Evolutionary conservation across 2,888 invertebrate genomes (phyloP).

Genomic region (Epistrophe eligans): DNA sequence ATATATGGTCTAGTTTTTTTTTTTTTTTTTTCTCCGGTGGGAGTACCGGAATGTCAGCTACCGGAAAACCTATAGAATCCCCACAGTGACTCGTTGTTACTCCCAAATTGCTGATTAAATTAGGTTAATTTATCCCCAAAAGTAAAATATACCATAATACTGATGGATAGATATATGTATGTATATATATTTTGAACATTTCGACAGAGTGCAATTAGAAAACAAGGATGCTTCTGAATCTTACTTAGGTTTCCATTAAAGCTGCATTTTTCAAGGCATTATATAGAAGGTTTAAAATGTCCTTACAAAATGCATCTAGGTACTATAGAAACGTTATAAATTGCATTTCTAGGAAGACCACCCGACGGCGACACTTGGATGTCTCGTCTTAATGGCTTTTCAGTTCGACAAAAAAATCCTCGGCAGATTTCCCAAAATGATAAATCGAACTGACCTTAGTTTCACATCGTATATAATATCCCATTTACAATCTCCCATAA

Average conservation of each 20-base stretch:
- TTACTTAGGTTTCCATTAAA: not conserved
- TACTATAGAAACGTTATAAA: not conserved
- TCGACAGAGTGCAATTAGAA: not conserved
- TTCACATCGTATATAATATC: not conserved
- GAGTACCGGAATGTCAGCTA: conserved; percentile 21
- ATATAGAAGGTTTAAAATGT: not conserved
- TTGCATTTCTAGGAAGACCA: not conserved
- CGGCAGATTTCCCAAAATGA: conserved; percentile 19
- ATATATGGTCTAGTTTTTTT: not conserved
- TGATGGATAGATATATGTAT: not conserved
- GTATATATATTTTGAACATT: not conserved
- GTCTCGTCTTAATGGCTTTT: conserved; percentile 1
- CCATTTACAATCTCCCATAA: not conserved
- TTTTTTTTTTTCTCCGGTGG: conserved; percentile 4
- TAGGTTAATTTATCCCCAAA: conserved; percentile 26
- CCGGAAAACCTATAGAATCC: conserved; percentile 25
- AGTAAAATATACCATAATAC: not conserved
- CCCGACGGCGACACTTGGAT: too few species aligned
- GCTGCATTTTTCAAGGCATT: not conserved
- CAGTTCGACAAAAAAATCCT: not conserved
- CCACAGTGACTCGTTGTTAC: not conserved
- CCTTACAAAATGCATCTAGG: not conserved
- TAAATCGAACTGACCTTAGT: conserved; percentile 15
- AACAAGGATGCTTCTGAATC: not conserved
- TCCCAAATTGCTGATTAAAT: conserved; percentile 43